Percentiles rank a stretch among this genome's conserved stretches.
Conservation (phyloP, 64 coral and sea anemone genomes). For the Hydrozoanthus tunicans region DNA sequence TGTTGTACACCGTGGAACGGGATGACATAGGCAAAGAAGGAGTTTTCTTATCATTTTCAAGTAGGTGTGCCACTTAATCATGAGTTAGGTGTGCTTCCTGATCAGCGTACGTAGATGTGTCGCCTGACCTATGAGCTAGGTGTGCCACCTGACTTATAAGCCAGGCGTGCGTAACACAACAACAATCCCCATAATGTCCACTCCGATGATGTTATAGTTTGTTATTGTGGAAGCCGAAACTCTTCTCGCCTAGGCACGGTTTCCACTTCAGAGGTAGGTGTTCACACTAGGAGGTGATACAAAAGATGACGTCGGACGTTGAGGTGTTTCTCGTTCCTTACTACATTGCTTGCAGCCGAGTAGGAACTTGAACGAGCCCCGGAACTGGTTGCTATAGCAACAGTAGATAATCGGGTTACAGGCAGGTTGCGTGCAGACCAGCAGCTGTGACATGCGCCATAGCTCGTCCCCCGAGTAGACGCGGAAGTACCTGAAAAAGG, state of each 20-base stretch:
- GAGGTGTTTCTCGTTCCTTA: background rate
- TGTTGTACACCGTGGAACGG: background rate
- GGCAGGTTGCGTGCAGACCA: conserved; percentile 48
- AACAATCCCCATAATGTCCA: background rate
- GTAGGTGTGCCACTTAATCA: no score
- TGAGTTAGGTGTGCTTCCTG: background rate
- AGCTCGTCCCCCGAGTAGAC: conserved; percentile 43
- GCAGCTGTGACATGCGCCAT: conserved; percentile 51
- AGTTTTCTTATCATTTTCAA: background rate
- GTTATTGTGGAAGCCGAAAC: background rate
- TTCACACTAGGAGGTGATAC: conserved; percentile 37
- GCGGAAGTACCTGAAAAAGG: conserved; percentile 31
- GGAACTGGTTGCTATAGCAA: conserved; percentile 61
- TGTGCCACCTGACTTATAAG: background rate
- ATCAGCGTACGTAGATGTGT: conserved; percentile 9
- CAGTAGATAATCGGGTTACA: conserved; percentile 57
- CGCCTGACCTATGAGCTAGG: conserved; percentile 2
- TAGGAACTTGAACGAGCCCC: conserved; percentile 29
- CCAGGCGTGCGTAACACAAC: background rate
- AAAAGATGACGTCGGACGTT: conserved; percentile 39
- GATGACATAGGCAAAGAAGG: background rate
- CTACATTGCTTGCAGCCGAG: conserved; percentile 38
- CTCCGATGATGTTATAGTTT: background rate
- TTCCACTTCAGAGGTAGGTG: conserved; percentile 3
- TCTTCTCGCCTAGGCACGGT: background rate